Base-by-base conservation (phyloP, 2,888 invertebrate genomes). In the Synergus itoensis region DNA sequence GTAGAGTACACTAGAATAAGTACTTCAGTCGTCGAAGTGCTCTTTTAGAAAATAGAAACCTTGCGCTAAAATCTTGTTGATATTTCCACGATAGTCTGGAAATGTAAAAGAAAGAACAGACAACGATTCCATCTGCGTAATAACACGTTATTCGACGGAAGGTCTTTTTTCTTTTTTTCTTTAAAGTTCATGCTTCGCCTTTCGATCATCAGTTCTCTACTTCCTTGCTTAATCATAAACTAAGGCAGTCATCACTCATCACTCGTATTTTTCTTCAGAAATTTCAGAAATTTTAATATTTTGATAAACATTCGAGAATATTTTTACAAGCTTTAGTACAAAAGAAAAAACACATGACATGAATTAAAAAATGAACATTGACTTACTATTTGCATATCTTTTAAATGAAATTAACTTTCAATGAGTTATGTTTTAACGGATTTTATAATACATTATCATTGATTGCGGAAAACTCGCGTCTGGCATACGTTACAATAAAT, bases 141-240 rank as follows among this genome's bases (percentile, higher is more conserved):
- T 53, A 53, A 53, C 53, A 53, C n/a, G 53, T 53, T 53, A n/a
- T 53, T 53, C 8, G 53, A 53, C 53, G 53, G 53, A n/a, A 53
- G 53, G 8, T n/a, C n/a, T 53, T 53, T 53, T 53, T 48, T n/a
- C 7, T 53, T 53, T 53, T n/a, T n/a, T n/a, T 53, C 53, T 53
- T n/a, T n/a, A 53, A 53, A 53, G 53, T n/a, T 53, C n/a, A 53
- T 53, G 53, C 53, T 53, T n/a, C 53, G 53, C 53, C 53, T 53
- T 53, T 53, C 53, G 53, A n/a, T 53, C 53, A n/a, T 12, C 53
- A n/a, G n/a, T 8, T 8, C n/a, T 28, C 28, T 3, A 53, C 53
- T 53, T 53, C 53, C 53, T 53, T 53, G 53, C 53, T 53, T 53
- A 53, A 12, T n/a, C 53, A 53, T 53, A n/a, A n/a, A 53, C 53